These are phyloP conservation scores for Goniozus legneri DNA, from an alignment of 1,140 invertebrate species.

Conservation along the genomic window DNA sequence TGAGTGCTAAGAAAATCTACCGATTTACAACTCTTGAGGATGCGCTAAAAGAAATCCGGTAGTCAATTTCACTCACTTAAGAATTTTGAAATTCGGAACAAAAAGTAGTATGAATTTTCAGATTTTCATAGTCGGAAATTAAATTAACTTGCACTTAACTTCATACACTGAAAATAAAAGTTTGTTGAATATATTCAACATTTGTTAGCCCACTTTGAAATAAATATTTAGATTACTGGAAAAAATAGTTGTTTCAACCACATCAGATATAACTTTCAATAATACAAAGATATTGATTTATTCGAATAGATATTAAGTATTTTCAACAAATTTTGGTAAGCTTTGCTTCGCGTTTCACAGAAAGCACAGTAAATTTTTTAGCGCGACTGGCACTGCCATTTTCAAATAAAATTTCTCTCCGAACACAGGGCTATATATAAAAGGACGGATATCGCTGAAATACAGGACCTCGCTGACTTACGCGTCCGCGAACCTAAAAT, in stretches of 20 bases:
- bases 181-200: background rate
- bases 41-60: background rate
- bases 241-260: background rate
- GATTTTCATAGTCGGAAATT: too few relatives aligned
- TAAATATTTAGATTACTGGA: background rate
- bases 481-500: too few relatives aligned
- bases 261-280: background rate
- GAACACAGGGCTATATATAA: background rate
- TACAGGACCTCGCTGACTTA: too few relatives aligned
- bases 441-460: background rate
- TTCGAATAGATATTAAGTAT: background rate
- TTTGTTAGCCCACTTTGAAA: background rate
- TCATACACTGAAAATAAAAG: background rate
- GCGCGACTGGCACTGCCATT: background rate
- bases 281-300: background rate
- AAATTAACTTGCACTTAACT: background rate
- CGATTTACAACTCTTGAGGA: background rate
- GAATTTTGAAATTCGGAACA: too few relatives aligned
- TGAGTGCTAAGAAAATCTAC: background rate
- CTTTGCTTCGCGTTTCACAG: background rate
- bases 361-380: background rate
- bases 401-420: background rate
- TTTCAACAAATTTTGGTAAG: background rate
- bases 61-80: background rate
- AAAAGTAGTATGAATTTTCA: too few relatives aligned